Evolutionary conservation across 2,888 invertebrate genomes (phyloP).

Genomic region (Cerastis rubricosa): DNA sequence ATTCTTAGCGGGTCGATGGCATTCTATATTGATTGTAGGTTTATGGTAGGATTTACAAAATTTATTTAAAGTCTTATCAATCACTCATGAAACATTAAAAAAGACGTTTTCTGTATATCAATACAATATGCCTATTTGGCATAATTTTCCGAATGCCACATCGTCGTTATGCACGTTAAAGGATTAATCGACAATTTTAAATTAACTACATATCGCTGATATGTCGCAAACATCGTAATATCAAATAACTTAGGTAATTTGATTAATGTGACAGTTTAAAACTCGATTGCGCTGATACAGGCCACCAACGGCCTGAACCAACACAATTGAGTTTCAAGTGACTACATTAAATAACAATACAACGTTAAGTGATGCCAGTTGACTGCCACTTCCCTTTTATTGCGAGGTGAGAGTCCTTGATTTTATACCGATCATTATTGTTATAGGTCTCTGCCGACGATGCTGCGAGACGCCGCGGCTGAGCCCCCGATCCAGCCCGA

Average conservation of each 20-base stretch:
- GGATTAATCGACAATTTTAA: too few relatives aligned
- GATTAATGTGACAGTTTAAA: not conserved
- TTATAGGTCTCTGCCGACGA: slow-evolving; percentile 52
- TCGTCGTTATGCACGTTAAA: not conserved
- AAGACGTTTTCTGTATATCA: too few relatives aligned
- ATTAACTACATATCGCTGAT: not conserved
- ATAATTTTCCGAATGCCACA: not conserved
- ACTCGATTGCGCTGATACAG: not conserved
- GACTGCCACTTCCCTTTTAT: slow-evolving; percentile 9
- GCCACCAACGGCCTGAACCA: not conserved
- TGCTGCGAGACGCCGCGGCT: slow-evolving; percentile 24
- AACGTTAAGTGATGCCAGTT: slow-evolving; percentile 10
- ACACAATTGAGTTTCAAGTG: slow-evolving; percentile 28
- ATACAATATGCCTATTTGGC: not conserved
- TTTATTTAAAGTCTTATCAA: too few relatives aligned
- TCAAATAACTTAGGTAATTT: not conserved
- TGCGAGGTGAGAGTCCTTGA: not conserved
- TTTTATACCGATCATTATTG: slow-evolving; percentile 49
- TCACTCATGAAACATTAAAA: too few relatives aligned
- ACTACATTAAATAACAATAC: slow-evolving; percentile 31
- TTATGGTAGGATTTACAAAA: too few relatives aligned
- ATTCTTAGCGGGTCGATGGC: not conserved
- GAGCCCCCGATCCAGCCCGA: slow-evolving; percentile 34
- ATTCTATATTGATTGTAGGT: too few relatives aligned
- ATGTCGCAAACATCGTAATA: not conserved